Conservation (phyloP, 2,113 vertebrate species). For the Sitta europaea region DNA sequence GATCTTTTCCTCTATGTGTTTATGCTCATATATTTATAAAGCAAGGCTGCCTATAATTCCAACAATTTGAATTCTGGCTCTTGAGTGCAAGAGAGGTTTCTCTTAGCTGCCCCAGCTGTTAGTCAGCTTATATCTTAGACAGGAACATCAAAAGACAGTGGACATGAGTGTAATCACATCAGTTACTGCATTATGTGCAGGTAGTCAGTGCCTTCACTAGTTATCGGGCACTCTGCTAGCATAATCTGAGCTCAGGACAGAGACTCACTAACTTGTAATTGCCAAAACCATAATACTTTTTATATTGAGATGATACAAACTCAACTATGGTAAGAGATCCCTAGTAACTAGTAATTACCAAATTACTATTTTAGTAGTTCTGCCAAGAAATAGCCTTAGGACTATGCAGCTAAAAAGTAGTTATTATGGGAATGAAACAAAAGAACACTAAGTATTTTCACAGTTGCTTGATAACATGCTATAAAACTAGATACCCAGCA, state of each 20-base stretch:
- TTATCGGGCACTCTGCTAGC: rapidly evolving
- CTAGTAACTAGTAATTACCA: not conserved
- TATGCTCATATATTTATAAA: not conserved
- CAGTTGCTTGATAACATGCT: not conserved
- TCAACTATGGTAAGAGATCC: not conserved
- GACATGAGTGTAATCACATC: not conserved
- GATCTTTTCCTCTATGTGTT: not conserved
- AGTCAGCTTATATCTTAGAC: not conserved
- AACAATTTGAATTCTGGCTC: not conserved
- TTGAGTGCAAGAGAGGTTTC: not conserved
- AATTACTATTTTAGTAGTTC: not conserved
- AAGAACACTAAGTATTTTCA: not conserved
- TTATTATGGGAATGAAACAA: not conserved
- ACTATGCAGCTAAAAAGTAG: not conserved
- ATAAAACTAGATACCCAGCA: not conserved
- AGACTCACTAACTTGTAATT: not conserved
- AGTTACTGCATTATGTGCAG: not conserved
- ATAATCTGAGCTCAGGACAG: not conserved
- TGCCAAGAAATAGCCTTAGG: not conserved
- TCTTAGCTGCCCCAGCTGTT: not conserved
- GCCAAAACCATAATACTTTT: not conserved
- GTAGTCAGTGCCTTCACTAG: not conserved
- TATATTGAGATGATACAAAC: not conserved
- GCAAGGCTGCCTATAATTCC: not conserved
- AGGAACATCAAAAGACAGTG: not conserved